phyloP scores from a whole-genome alignment of 2,797 vertebrate species.

The Coranthus polyacanthus region DNA sequence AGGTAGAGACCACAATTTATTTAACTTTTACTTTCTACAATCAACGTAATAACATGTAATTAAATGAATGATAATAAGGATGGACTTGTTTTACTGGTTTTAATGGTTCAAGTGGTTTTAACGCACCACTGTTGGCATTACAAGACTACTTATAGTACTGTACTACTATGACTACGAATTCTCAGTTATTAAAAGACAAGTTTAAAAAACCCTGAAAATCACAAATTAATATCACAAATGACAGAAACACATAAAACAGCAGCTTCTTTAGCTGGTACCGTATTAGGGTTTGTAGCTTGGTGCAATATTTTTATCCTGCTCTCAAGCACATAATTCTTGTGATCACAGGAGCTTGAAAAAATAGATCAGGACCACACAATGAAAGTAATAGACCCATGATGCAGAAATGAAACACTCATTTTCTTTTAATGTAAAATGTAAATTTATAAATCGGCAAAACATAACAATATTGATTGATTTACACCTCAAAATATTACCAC shows the following conservation, averaged over 20 bases:
- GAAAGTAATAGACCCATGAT: slow-evolving; percentile 45
- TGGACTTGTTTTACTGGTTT: background rate
- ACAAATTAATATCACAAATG: slow-evolving; percentile 12
- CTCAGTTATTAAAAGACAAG: background rate
- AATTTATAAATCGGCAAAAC: slow-evolving; percentile 23
- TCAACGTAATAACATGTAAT: too few species aligned
- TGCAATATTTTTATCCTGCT: slow-evolving; percentile 65
- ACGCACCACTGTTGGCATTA: background rate
- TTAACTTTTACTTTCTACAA: background rate
- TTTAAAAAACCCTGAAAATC: background rate
- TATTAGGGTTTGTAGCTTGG: slow-evolving; percentile 16
- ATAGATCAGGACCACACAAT: slow-evolving; percentile 56
- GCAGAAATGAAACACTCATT: slow-evolving; percentile 32
- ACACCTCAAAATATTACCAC: slow-evolving; percentile 6
- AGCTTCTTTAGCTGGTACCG: slow-evolving; percentile 19
- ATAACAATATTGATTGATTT: slow-evolving; percentile 32
- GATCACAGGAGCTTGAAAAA: slow-evolving; percentile 55
- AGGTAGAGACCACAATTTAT: slow-evolving; percentile 12
- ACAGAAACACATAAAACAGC: slow-evolving; percentile 13
- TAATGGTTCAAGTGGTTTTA: background rate
- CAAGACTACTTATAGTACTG: too few species aligned
- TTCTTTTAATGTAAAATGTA: slow-evolving; percentile 19
- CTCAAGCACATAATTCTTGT: slow-evolving; percentile 47
- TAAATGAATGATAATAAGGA: too few species aligned
- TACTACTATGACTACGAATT: too few species aligned